Conservation (phyloP, 2,113 vertebrate genomes). For the Phoenicopterus ruber region DNA sequence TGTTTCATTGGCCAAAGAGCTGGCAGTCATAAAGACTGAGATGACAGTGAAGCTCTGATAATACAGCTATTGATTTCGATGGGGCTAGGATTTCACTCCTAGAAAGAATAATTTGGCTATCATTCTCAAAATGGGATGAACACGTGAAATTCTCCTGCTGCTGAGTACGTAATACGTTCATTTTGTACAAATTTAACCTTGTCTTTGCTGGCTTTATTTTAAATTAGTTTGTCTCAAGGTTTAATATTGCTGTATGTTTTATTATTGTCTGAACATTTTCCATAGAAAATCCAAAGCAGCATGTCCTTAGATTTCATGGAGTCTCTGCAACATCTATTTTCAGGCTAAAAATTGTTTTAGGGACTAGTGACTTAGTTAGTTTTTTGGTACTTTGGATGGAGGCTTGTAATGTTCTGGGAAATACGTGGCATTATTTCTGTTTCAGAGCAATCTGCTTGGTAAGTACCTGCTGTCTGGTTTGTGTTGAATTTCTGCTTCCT, state of each 20-base stretch:
- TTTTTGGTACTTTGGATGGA: not conserved
- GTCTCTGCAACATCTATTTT: not conserved
- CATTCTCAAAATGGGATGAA: not conserved
- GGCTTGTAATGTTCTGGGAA: not conserved
- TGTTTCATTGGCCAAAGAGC: not conserved
- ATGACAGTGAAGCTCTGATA: not conserved
- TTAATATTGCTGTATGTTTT: not conserved
- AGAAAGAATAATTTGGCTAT: not conserved
- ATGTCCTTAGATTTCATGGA: not conserved
- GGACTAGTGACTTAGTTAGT: not conserved
- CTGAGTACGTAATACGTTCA: not conserved
- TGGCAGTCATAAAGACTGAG: not conserved
- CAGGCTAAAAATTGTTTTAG: not conserved
- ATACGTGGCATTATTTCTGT: not conserved
- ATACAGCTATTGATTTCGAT: not conserved
- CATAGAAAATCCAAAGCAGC: not conserved
- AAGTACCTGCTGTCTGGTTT: not conserved
- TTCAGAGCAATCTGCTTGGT: constrained; percentile 4
- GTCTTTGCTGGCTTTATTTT: not conserved
- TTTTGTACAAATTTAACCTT: not conserved
- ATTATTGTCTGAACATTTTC: not conserved
- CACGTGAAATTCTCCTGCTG: not conserved
- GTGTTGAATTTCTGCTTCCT: not conserved
- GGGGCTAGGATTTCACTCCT: not conserved
- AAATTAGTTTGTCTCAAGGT: not conserved